Evolutionary conservation across 2,113 vertebrate species (phyloP), one percentile per base, ranked within the genome.

Genomic region (Xiphophorus couchianus): DNA sequence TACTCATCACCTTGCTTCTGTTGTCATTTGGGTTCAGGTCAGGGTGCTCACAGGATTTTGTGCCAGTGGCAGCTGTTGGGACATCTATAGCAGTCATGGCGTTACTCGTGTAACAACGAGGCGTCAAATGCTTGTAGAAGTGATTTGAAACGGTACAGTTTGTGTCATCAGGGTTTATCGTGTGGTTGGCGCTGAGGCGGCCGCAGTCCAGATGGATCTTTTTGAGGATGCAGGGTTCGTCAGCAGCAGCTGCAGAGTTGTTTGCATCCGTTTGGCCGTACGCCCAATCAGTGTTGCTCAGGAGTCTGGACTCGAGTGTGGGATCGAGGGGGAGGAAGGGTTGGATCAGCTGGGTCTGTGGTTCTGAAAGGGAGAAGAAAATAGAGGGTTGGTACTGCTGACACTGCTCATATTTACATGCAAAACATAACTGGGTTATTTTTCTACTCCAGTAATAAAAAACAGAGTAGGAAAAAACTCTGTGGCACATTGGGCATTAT

Each of bases 291-390:
- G 78, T n/a, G 69, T 76, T 65, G 54, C 85, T 73, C 71, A 88
- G 73, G 65, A 89, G 67, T 67, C 81, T 51, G 27, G 73, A 86
- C 39, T 87, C 85, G 73, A 87, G 84, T 3, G 78, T 54, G 0
- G 84, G 77, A 74, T 90, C 82, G 80, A 85, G 62, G 27, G 91
- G 81, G 6, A 90, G 77, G 30, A 90, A 86, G 15, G 84, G 80
- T 69, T 79, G 78, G 33, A 84, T 78, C 77, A 74, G 17, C 1
- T 60, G 66, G 31, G 71, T 78, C 27, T 83, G 80, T 73, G 86
- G 77, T 19, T 86, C 92, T 93, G 42, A 27, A 80, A 42, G 62
- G 73, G 81, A 33, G 14, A 22, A 66, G 15, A 83, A 48, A 82
- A 33, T 74, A 37, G 30, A 60, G 54, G 30, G 87, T 81, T 77